Evolutionary conservation across 92 coral and sea anemone genomes (phyloP).

Genomic region (Epizoanthus rinbou): DNA sequence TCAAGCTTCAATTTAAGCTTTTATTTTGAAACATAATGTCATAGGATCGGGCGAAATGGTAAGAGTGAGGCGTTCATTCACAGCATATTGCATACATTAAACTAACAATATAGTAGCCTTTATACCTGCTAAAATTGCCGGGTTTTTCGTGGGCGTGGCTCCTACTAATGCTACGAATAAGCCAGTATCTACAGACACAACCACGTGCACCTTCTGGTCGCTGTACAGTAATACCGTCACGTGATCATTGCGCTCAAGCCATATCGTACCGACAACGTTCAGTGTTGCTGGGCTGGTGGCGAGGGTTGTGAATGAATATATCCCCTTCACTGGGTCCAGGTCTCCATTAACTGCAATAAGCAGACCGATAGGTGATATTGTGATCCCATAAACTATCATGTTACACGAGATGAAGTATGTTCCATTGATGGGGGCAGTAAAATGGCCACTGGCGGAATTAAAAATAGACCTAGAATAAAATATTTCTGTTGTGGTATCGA

Average conservation of each 20-base stretch:
- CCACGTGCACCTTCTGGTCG: not conserved
- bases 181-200: conserved; percentile 10
- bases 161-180: conserved; percentile 17
- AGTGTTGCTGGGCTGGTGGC: conserved; percentile 24
- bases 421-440: conserved; percentile 31
- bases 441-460: conserved; percentile 7
- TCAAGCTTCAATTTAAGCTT: too few species aligned
- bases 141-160: not conserved
- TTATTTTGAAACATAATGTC: too few species aligned
- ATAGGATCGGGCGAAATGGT: too few species aligned
- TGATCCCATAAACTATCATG: conserved; percentile 25
- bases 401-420: conserved; percentile 37
- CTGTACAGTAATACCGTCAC: conserved; percentile 19
- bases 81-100: too few species aligned
- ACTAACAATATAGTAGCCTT: not conserved
- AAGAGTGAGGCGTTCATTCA: too few species aligned
- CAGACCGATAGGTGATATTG: not conserved
- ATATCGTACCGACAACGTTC: conserved; percentile 23
- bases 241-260: conserved; percentile 16
- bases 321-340: not conserved
- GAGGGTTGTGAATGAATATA: conserved; percentile 2
- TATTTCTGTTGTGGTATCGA: not conserved
- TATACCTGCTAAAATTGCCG: conserved; percentile 32
- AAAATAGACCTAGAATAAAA: not conserved
- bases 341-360: conserved; percentile 13